These are phyloP conservation scores for Stomatorhinus ivindoensis DNA, from an alignment of 2,113 vertebrate species.

Conservation along the genomic window DNA sequence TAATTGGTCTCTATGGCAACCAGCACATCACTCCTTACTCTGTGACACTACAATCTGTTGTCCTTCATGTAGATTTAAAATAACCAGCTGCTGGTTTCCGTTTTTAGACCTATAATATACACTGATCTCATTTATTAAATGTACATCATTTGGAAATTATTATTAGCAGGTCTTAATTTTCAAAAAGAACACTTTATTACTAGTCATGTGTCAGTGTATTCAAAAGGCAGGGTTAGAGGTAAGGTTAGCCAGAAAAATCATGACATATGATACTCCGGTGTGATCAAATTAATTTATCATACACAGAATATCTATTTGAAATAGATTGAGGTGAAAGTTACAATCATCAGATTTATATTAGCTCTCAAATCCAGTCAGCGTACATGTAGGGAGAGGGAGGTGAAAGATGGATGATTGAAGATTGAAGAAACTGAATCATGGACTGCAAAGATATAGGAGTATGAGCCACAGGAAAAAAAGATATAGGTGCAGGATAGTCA, in stretches of 20 bases:
- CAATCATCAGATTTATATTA: background rate
- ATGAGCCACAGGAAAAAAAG: background rate
- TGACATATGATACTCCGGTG: background rate
- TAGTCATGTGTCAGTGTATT: background rate
- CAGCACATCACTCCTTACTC: background rate
- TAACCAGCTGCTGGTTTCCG: background rate
- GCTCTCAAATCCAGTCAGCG: background rate
- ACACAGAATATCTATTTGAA: background rate
- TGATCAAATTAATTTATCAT: background rate
- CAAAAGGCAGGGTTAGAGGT: background rate
- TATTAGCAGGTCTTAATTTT: background rate
- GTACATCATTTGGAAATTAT: background rate
- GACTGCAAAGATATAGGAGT: background rate
- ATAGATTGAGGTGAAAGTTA: background rate
- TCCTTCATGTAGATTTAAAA: background rate
- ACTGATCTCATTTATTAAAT: background rate
- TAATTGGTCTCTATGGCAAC: slow-evolving; percentile 1
- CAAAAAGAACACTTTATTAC: background rate
- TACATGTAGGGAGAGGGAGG: background rate
- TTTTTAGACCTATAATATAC: background rate
- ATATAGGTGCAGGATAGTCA: background rate
- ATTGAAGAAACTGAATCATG: background rate
- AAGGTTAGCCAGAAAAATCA: background rate
- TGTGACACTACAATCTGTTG: background rate
- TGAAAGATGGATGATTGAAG: background rate